Percentiles rank a stretch among this genome's conserved stretches.
Evolutionary conservation across 2,797 vertebrate genomes (phyloP).

Genomic region (Cyclura pinguis): DNA sequence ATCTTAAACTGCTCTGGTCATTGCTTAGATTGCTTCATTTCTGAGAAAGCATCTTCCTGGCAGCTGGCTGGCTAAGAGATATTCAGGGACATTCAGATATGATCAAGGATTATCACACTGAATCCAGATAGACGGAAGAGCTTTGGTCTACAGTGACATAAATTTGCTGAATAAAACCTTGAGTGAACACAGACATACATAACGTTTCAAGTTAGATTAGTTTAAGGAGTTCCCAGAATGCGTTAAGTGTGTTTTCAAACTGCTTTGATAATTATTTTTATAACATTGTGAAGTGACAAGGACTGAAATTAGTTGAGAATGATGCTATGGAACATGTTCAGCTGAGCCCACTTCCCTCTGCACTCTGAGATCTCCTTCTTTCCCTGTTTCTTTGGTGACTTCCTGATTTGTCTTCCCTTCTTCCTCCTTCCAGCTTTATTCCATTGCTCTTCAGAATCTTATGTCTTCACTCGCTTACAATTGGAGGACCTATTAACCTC

Average conservation of each 20-base stretch:
- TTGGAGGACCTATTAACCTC: neutral
- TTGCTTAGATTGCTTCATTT: constrained; percentile 1
- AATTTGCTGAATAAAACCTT: neutral
- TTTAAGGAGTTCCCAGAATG: neutral
- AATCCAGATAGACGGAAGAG: neutral
- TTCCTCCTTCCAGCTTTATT: neutral
- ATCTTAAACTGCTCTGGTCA: neutral
- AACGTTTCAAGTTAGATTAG: neutral
- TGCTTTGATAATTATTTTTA: neutral
- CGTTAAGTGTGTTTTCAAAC: neutral
- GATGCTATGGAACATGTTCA: too few species aligned
- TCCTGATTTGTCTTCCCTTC: neutral
- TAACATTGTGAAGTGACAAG: neutral
- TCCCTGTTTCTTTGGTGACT: neutral
- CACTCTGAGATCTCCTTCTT: neutral
- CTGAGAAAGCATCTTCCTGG: neutral
- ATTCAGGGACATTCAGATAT: neutral
- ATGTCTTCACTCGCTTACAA: neutral
- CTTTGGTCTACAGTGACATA: neutral
- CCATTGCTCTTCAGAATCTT: neutral
- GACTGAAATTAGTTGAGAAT: neutral
- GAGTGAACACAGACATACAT: neutral
- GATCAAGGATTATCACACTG: neutral
- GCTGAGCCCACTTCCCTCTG: neutral
- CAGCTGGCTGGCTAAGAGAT: neutral